Evolutionary conservation across 2,113 vertebrate species (phyloP).

Genomic region (Mustela lutreola): DNA sequence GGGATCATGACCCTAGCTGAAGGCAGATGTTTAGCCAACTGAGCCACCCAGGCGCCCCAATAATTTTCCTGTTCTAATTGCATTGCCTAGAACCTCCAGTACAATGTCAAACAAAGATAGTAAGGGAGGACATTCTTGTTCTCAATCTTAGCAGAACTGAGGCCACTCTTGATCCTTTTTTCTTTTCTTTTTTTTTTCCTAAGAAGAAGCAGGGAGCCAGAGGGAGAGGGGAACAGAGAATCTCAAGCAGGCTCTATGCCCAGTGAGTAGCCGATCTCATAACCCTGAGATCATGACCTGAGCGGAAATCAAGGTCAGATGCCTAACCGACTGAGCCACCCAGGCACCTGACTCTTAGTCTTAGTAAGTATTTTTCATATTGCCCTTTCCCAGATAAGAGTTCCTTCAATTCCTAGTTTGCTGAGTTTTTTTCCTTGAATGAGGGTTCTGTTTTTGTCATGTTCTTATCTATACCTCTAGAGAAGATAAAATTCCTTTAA

Average conservation of each 20-base stretch:
- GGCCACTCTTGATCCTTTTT: neutral
- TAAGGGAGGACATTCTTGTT: neutral
- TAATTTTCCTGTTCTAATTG: neutral
- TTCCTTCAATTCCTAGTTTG: neutral
- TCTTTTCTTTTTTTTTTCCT: neutral
- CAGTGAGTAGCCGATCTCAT: neutral
- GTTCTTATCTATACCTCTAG: neutral
- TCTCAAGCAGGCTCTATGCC: neutral
- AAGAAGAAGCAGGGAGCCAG: neutral
- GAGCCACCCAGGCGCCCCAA: no score
- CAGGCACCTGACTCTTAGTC: neutral
- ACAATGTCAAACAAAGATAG: neutral
- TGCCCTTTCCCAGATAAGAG: neutral
- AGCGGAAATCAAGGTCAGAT: neutral
- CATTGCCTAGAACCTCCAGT: neutral
- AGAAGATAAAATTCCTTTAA: neutral
- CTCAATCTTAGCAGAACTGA: neutral
- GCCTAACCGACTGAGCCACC: neutral
- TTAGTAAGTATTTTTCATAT: neutral
- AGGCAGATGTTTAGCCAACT: no score
- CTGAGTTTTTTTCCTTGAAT: neutral
- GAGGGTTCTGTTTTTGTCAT: neutral
- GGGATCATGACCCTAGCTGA: no score
- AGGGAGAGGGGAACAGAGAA: neutral
- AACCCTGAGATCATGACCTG: neutral